phyloP scores from a whole-genome alignment of 2,888 invertebrate species.

The Synergus gifuensis region DNA sequence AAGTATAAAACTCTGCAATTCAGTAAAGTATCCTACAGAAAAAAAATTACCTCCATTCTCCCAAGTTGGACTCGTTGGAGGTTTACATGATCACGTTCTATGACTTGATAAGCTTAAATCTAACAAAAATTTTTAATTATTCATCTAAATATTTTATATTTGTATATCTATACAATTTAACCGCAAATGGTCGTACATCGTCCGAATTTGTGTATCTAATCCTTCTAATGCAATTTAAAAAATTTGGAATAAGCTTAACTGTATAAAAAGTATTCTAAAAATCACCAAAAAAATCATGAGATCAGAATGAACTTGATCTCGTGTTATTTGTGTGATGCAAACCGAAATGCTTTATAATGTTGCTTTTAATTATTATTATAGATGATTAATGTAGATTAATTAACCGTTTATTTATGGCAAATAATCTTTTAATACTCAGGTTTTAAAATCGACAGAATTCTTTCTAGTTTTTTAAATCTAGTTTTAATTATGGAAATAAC shows the following conservation, averaged over 20 bases:
- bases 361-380: background rate
- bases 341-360: background rate
- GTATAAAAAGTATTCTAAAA: no score
- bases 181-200: background rate
- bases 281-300: background rate
- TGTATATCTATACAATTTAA: no score
- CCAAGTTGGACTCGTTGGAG: background rate
- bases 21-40: conserved; percentile 26
- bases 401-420: background rate
- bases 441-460: background rate
- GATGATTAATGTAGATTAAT: background rate
- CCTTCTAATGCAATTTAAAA: background rate
- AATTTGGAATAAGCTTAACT: background rate
- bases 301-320: background rate
- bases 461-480: background rate
- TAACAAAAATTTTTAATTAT: background rate
- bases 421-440: background rate
- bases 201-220: background rate
- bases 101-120: background rate
- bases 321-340: background rate
- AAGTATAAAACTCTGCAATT: conserved; percentile 3
- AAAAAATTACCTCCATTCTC: background rate
- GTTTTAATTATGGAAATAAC: background rate
- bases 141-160: background rate
- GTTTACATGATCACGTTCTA: conserved; percentile 10